Base-by-base conservation (phyloP, 2,888 invertebrate genomes). In the Parnassius mnemosyne region DNA sequence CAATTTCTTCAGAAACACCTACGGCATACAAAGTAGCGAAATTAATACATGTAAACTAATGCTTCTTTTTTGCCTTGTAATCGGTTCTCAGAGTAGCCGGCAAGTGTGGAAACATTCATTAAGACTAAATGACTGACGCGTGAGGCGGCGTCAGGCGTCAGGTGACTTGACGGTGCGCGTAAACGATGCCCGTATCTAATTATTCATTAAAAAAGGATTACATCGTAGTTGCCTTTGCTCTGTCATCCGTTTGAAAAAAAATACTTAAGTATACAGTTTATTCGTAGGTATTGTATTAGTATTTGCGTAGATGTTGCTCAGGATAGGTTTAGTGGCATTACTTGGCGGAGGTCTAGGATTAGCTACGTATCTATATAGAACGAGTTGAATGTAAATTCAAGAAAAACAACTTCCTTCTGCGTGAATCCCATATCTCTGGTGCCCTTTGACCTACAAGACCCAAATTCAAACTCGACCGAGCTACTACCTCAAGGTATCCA, bases 111-210 rank as follows among this genome's bases (percentile, higher is more conserved):
- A 43, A 57, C 51, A 25, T 57, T 57, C 47, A 61, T 57, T 57
- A 57, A 47, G 46, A 20, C 52, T 61, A 16, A 60, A 60, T 44
- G 59, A 46, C 55, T 60, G 47, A 50, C 51, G 42, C 51, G 53
- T 25, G 47, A 56, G 43, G 20, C 54, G 47, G 42, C 51, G 56
- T 25, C 34, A 56, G 43, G 20, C 54, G 44, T 56, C 53, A 57
- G 50, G 41, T 60, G 60, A 49, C 54, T 57, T 65, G 68, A 68
- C 68, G 65, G 69, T 52, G 56, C 56, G 57, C 64, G 49, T 62
- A 63, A 66, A 75, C 75, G 71, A 75, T 77, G 78, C 13, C 25
- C 20, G 25, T 50, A 9, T 50, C 54, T 50, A 60, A 49, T 50
- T 49, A 25, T 49, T 42, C 25, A 41, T 54, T 41, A 50, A 54